These are phyloP conservation scores for Leucoptera coffeella DNA, from an alignment of 2,888 invertebrate species.

Conservation along the genomic window DNA sequence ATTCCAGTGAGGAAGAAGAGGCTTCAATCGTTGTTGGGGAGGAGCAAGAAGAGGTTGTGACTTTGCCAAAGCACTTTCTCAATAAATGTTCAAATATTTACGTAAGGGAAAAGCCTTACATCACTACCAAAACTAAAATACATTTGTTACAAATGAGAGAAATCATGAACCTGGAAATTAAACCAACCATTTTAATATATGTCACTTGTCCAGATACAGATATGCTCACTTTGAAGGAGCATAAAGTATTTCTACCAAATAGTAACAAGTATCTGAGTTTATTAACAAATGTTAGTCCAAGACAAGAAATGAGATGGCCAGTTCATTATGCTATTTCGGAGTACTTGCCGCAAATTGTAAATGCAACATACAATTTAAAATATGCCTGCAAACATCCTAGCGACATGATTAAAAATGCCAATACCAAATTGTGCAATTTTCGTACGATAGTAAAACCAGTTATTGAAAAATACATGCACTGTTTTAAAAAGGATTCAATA, in stretches of 20 bases:
- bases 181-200: slow-evolving; percentile 30
- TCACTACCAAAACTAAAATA: too few species aligned
- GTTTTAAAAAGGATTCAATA: slow-evolving; percentile 46
- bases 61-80: slow-evolving; percentile 24
- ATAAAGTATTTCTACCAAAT: too few species aligned
- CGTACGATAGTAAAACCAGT: slow-evolving; percentile 26
- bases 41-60: slow-evolving; percentile 8
- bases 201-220: slow-evolving; percentile 48
- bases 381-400: slow-evolving; percentile 39
- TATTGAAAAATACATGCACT: slow-evolving; percentile 43
- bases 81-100: slow-evolving; percentile 19
- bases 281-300: too few species aligned
- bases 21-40: slow-evolving; percentile 2
- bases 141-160: too few species aligned
- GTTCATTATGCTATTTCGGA: too few species aligned
- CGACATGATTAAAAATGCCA: slow-evolving; percentile 31
- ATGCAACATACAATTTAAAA: slow-evolving; percentile 29
- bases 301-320: too few species aligned
- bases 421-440: slow-evolving; percentile 44
- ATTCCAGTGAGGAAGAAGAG: slow-evolving; percentile 7
- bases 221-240: slow-evolving; percentile 15
- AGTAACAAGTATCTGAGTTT: too few species aligned
- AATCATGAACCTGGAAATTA: slow-evolving; percentile 16
- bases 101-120: slow-evolving; percentile 11
- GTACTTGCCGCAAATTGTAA: too few species aligned